Evolutionary conservation across 92 coral and sea anemone genomes (phyloP), one percentile per base, ranked within the genome.

Genomic region (Parazoanthus darwini): DNA sequence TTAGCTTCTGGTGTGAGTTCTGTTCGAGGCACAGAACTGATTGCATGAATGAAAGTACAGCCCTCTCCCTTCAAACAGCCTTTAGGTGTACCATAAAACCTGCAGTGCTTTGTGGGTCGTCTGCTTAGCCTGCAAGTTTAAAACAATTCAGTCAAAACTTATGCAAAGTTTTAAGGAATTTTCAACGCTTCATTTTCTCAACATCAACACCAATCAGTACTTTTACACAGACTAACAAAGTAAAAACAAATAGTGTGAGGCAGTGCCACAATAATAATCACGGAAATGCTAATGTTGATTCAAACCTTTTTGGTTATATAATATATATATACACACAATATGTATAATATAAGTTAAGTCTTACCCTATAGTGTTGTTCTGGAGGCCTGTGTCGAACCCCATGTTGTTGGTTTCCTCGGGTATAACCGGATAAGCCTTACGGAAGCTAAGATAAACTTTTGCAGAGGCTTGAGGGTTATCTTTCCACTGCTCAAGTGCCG

Each of bases 51-150:
- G 66, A 84, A 91, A 3, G 43, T 36, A 85, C 91, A 91, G 42
- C 59, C 85, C 11, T 79, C 86, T 50, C 93, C 91, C 46, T 85
- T 42, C 2, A 37, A 78, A 39, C 91, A 84, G 50, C 91, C 91
- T 5, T 35, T 72, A 11, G 83, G 87, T 25, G 93, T 68, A 26
- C 56, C 37, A 74, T 83, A 88, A 67, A 50, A 91, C n/a, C 65
- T 79, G 79, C 89, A 91, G 73, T 78, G 73, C 8, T 39, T 39
- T 70, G 50, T 1, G 8, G 58, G 63, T 70, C 63, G 76, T 48
- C 56, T n/a, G 10, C 22, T 29, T 66, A 42, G 25, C 11, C 86
- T 82, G 77, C 13, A 82, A 38, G 33, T 39, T 48, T 6, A 42
- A 39, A 66, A 37, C 11, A 39, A 37, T 6, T n/a, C 4, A 42